Base-by-base conservation (phyloP, 2,113 vertebrate species). In the Tor tambroides region DNA sequence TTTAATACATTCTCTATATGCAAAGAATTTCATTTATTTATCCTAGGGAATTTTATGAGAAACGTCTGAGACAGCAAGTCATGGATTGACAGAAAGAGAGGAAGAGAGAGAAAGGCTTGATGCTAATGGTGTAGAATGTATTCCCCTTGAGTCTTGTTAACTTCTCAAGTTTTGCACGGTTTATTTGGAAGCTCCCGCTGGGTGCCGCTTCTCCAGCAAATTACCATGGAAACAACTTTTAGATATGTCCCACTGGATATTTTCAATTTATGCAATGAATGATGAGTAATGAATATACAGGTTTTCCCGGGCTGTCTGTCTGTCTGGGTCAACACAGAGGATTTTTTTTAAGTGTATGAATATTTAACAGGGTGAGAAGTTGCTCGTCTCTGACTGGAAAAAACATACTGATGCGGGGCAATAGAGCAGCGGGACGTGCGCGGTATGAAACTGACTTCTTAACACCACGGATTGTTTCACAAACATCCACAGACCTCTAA, bases 171-270 rank as follows among this genome's bases (percentile, higher is more conserved):
- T 89, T 86, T 85, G 61, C 67, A 15, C 56, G 51, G 80, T 88
- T 88, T 89, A 86, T 67, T 89, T 88, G 61, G 56, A 79, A 84
- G 69, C 78, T 88, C 90, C 88, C 67, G 23, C 87, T 69, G 90
- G 82, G 83, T 46, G 46, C 69, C 78, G 71, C 65, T 76, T 78
- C 86, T 89, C 72, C 85, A 77, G 80, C 38, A 65, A 84, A 94
- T 95, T 92, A 92, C 92, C 92, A 94, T 94, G 93, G 94, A 94
- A 95, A 95, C 93, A 89, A 92, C 88, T 84, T 88, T 78, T 86
- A 79, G 89, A 89, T 83, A 10, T 30, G 67, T 84, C 90, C 88
- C 89, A 1, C 9, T 85, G 89, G 91, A 93, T 92, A 88, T 91
- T 92, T 91, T 93, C 91, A 92, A 92, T 83, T 88, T 80, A 74